Percentiles rank a stretch among this genome's conserved stretches.
Evolutionary conservation across 92 coral and sea anemone genomes (phyloP).

Genomic region (Palythoa grandis): DNA sequence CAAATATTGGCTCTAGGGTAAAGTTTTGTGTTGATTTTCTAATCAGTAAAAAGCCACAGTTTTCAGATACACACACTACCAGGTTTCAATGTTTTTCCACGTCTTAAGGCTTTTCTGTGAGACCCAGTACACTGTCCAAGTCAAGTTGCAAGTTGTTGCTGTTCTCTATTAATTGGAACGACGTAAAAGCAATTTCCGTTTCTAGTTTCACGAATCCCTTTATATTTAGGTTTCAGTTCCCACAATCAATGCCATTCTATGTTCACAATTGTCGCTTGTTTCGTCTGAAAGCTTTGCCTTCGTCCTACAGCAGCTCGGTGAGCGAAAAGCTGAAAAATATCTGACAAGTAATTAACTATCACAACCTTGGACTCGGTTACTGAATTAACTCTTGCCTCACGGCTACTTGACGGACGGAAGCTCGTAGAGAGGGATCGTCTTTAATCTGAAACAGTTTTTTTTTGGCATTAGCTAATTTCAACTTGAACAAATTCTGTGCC

Average conservation of each 20-base stretch:
- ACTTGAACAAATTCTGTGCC: neutral
- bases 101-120: neutral
- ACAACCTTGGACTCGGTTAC: neutral
- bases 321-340: neutral
- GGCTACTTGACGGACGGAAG: slow-evolving; percentile 28
- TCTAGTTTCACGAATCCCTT: neutral
- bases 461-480: slow-evolving; percentile 12
- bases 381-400: neutral
- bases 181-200: slow-evolving; percentile 15
- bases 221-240: neutral
- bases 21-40: neutral
- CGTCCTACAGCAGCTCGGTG: neutral
- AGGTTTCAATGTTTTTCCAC: neutral
- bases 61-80: neutral
- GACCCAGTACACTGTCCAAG: neutral
- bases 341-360: neutral
- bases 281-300: neutral
- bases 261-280: neutral
- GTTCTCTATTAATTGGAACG: neutral
- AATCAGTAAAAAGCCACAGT: neutral
- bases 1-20: neutral
- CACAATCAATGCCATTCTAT: neutral
- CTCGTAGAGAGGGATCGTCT: slow-evolving; percentile 22
- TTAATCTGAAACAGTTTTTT: neutral
- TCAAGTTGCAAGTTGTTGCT: neutral